phyloP scores from a whole-genome alignment of 2,888 invertebrate genomes.

The Corbicula japonica region DNA sequence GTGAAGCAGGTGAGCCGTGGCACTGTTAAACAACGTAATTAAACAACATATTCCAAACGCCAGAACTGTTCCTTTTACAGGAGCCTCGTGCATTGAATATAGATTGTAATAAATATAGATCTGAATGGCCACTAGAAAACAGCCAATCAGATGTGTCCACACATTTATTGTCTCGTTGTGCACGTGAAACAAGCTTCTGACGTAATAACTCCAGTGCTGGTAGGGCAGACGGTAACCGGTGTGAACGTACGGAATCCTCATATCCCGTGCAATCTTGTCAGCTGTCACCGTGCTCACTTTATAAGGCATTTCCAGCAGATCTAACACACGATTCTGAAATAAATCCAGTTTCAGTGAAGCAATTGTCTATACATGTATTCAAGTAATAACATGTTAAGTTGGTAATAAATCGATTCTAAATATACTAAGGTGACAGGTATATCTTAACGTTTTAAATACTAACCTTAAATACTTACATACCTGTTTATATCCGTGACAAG shows the following conservation, averaged over 20 bases:
- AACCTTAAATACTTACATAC: no score
- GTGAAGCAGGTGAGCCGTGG: slow-evolving; percentile 67
- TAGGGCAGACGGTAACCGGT: slow-evolving; percentile 74
- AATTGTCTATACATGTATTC: not conserved
- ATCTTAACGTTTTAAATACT: no score
- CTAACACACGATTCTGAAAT: slow-evolving; percentile 78
- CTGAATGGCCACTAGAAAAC: slow-evolving; percentile 38
- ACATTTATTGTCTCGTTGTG: slow-evolving; percentile 63
- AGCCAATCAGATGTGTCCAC: slow-evolving; percentile 63
- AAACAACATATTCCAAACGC: slow-evolving; percentile 61
- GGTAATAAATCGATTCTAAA: no score
- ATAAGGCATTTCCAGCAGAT: slow-evolving; percentile 65
- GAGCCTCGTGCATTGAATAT: slow-evolving; percentile 35
- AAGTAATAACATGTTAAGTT: no score
- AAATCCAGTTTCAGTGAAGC: not conserved
- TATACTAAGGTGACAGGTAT: no score
- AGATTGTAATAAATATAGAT: slow-evolving; percentile 42
- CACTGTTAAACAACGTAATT: slow-evolving; percentile 62
- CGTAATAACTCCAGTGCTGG: slow-evolving; percentile 78
- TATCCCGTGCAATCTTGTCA: slow-evolving; percentile 72
- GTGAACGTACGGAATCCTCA: slow-evolving; percentile 74
- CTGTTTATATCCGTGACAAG: no score
- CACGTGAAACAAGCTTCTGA: slow-evolving; percentile 66
- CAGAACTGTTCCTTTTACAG: slow-evolving; percentile 57
- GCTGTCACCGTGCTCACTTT: slow-evolving; percentile 30